Evolutionary conservation across 2,113 vertebrate species (phyloP).

Genomic region (Perca fluviatilis): DNA sequence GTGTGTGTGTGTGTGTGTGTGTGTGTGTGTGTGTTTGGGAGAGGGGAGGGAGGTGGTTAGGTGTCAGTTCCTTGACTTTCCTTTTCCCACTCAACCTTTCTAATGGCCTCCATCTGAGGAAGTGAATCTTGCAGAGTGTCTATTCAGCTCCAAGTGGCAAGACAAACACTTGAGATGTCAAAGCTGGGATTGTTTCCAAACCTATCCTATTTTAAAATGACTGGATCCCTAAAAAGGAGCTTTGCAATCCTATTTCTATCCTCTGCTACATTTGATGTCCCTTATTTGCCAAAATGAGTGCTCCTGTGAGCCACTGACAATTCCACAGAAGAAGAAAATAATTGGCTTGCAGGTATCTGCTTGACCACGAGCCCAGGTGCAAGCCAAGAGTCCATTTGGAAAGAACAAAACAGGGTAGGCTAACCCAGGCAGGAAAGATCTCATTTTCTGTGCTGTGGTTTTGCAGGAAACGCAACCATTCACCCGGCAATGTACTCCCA

Average conservation of each 20-base stretch:
- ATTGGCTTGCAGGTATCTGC: neutral
- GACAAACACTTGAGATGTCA: slow-evolving; percentile 70
- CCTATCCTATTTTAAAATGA: slow-evolving; percentile 8
- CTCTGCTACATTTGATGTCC: neutral
- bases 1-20: neutral
- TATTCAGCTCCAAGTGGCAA: slow-evolving; percentile 74
- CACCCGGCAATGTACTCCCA: slow-evolving; percentile 85
- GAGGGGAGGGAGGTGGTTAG: slow-evolving; percentile 39
- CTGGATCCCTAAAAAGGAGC: neutral
- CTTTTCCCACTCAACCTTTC: slow-evolving; percentile 46
- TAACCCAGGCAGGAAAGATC: slow-evolving; percentile 81
- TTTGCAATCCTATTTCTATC: neutral
- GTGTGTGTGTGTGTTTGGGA: slow-evolving; percentile 19
- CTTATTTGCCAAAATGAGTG: neutral
- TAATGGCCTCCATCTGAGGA: slow-evolving; percentile 79
- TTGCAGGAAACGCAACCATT: slow-evolving; percentile 83
- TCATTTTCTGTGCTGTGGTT: slow-evolving; percentile 78
- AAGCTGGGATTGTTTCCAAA: slow-evolving; percentile 46
- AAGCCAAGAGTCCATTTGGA: slow-evolving; percentile 27
- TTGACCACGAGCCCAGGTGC: slow-evolving; percentile 64
- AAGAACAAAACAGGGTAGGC: slow-evolving; percentile 67
- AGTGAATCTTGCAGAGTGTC: slow-evolving; percentile 75
- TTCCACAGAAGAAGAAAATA: neutral
- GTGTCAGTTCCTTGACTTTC: slow-evolving; percentile 79
- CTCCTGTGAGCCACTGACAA: neutral